These are phyloP conservation scores for Drosophila histrio DNA, from an alignment of 2,888 invertebrate genomes.

Conservation along the genomic window DNA sequence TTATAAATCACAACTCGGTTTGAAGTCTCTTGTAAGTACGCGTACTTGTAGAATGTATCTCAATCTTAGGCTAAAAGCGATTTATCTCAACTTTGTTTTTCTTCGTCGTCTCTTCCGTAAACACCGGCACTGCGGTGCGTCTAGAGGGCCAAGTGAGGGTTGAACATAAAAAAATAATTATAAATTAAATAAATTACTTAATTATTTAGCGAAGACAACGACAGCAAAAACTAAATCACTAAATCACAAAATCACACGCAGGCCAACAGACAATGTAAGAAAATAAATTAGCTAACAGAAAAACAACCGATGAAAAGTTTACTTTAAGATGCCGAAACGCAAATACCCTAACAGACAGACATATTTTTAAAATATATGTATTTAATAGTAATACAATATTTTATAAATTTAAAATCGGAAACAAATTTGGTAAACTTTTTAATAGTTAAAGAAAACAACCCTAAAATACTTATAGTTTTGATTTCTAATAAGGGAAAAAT, in stretches of 20 bases:
- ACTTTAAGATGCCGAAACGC: not conserved
- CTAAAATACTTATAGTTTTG: not conserved
- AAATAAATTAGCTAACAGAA: slow-evolving; percentile 6
- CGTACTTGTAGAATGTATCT: slow-evolving; percentile 10
- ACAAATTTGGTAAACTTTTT: no score
- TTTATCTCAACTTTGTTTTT: slow-evolving; percentile 71
- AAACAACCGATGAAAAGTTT: not conserved
- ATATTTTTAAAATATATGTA: not conserved
- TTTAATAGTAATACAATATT: not conserved
- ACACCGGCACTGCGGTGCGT: slow-evolving; percentile 70
- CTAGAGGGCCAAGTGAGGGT: slow-evolving; percentile 41
- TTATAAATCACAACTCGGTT: slow-evolving; percentile 60
- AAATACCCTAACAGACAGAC: slow-evolving; percentile 23
- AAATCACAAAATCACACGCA: slow-evolving; percentile 30
- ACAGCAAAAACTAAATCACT: slow-evolving; percentile 12
- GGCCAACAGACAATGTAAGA: slow-evolving; percentile 21
- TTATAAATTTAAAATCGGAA: not conserved
- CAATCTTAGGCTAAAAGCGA: slow-evolving; percentile 62
- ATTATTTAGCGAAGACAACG: slow-evolving; percentile 28
- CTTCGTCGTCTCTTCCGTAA: slow-evolving; percentile 56
- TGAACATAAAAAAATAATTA: slow-evolving; percentile 51
- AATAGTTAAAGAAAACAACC: no score
- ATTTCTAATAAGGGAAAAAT: not conserved
- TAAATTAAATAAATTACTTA: slow-evolving; percentile 59
- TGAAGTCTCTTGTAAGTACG: slow-evolving; percentile 28